Base-by-base conservation (phyloP, 1,140 invertebrate species). In the Drosophila navojoa region DNA sequence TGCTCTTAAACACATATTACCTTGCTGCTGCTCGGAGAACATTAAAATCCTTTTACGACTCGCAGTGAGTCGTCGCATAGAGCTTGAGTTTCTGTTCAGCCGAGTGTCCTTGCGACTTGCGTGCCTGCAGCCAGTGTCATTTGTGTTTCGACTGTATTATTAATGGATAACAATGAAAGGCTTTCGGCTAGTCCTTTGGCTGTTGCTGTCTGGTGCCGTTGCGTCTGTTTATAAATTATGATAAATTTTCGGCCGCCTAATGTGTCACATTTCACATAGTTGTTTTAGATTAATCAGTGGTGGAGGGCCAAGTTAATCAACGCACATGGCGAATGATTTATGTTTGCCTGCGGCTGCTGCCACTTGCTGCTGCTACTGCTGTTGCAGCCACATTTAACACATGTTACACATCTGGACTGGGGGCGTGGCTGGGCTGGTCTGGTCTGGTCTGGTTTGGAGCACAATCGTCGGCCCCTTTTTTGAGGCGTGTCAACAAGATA, bases 401-500 rank as follows among this genome's bases (percentile, higher is more conserved):
- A 71, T 82, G 50, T 27, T 49, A 57, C 40, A 22, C 47, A 57
- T 50, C 29, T 22, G 19, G 19, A 3, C 19, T 1, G 19, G 19
- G 19, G 19, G 19, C 19, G n/a, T 22, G 19, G 19, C n/a, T n/a
- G 19, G 19, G 19, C 19, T 22, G 19, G 19, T 1, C 19, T 19
- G 19, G 19, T 1, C 19, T 19, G 63, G 53, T 42, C 32, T 6
- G 63, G 53, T 42, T 25, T 6, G n/a, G 22, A n/a, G 15, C 35
- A 38, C 35, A 15, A 4, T 62, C 35, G 27, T 3, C 61, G 47
- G 45, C 71, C 35, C 66, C 67, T 76, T 76, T 87, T 89, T 82
- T 68, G 68, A 77, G 84, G 77, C 82, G 72, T 86, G 79, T 86
- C 82, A 82, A 87, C 82, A 82, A 71, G 72, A 82, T 87, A 87